Evolutionary conservation across 2,113 vertebrate genomes (phyloP).

Genomic region (Hippocampus guttulatus): DNA sequence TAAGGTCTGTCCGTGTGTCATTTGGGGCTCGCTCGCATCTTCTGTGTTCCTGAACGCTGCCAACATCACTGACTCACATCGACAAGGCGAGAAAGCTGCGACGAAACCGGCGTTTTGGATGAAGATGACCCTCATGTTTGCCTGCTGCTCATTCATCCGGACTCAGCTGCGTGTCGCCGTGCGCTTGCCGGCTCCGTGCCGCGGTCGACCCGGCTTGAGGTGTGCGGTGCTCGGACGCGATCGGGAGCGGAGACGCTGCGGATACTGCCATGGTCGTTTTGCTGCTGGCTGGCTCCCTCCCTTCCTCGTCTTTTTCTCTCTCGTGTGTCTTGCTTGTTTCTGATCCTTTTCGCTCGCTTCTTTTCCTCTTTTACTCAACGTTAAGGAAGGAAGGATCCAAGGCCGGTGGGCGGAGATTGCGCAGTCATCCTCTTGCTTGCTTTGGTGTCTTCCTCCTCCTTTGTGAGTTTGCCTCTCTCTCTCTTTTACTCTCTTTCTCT

Average conservation of each 20-base stretch:
- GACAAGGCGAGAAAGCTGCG: constrained; percentile 72
- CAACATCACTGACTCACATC: constrained; percentile 60
- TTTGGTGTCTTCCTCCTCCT: constrained; percentile 24
- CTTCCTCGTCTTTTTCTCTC: constrained; percentile 12
- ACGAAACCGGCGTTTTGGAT: constrained; percentile 75
- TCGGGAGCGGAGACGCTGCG: constrained; percentile 53
- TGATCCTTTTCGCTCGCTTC: constrained; percentile 13
- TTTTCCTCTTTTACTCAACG: constrained; percentile 46
- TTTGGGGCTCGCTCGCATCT: constrained; percentile 41
- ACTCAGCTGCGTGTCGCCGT: constrained; percentile 42
- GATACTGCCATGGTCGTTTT: constrained; percentile 67
- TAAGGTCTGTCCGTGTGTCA: constrained; percentile 48
- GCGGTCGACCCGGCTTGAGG: constrained; percentile 46
- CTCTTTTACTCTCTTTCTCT: constrained; percentile 15
- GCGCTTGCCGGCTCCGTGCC: constrained; percentile 57
- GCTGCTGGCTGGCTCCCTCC: constrained; percentile 29
- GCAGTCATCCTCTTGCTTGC: constrained; percentile 39
- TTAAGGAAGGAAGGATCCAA: constrained; percentile 56
- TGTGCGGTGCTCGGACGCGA: constrained; percentile 58
- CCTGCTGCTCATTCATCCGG: constrained; percentile 65
- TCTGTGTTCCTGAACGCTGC: constrained; percentile 60
- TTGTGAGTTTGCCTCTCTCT: constrained; percentile 19
- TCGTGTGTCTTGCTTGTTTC: constrained; percentile 45
- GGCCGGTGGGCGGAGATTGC: constrained; percentile 56
- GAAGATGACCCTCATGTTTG: constrained; percentile 75